phyloP scores from a whole-genome alignment of 2,888 invertebrate genomes.

The Ariolimax columbianus region DNA sequence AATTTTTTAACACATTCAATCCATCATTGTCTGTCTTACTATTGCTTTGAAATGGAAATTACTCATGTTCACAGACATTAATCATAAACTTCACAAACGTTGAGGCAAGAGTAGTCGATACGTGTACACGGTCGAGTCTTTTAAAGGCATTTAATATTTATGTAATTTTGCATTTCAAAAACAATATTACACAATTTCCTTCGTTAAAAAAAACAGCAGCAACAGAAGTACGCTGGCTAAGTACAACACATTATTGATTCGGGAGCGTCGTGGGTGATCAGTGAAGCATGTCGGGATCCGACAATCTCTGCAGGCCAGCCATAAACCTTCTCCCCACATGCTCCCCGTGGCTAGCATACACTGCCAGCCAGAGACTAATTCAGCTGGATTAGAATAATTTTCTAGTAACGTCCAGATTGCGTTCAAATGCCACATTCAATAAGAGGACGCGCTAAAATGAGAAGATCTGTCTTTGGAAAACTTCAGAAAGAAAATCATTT shows the following conservation, averaged over 20 bases:
- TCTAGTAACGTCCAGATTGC: not conserved
- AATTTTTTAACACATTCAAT: too few relatives aligned
- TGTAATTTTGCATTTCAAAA: not conserved
- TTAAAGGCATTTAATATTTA: not conserved
- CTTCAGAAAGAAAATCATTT: not conserved
- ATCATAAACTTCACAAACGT: too few relatives aligned
- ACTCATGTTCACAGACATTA: too few relatives aligned
- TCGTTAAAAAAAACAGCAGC: not conserved
- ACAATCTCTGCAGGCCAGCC: not conserved
- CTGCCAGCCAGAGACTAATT: constrained; percentile 4
- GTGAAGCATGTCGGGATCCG: not conserved
- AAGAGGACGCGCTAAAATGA: not conserved
- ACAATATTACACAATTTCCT: not conserved
- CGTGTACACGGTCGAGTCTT: not conserved
- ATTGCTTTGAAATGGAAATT: too few relatives aligned
- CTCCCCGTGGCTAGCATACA: not conserved
- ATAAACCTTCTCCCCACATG: not conserved
- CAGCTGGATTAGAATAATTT: not conserved
- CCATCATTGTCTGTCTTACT: too few relatives aligned
- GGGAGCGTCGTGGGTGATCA: not conserved
- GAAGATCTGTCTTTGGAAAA: not conserved
- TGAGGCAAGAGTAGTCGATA: too few relatives aligned
- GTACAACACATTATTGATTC: not conserved
- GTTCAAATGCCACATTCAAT: constrained; percentile 4
- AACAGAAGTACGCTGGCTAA: not conserved